These are phyloP conservation scores for Bombyx huttoni DNA, from an alignment of 2,888 invertebrate species.

Conservation along the genomic window DNA sequence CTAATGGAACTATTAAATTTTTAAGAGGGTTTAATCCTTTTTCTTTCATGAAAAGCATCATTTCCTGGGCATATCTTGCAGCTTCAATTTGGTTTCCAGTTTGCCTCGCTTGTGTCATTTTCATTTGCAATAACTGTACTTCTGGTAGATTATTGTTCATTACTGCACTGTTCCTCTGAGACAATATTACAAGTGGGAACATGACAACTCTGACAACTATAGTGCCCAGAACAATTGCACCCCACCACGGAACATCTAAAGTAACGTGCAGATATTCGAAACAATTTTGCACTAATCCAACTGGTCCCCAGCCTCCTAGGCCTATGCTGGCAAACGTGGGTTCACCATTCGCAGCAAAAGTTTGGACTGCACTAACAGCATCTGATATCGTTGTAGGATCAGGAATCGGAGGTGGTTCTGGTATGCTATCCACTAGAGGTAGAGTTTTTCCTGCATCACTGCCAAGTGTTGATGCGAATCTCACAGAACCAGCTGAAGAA, in stretches of 20 bases:
- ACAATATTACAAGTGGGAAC: conserved; percentile 88
- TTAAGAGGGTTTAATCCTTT: conserved; percentile 86
- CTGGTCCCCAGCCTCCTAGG: conserved; percentile 86
- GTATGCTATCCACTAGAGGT: conserved; percentile 43
- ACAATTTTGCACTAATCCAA: conserved; percentile 84
- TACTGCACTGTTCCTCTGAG: conserved; percentile 84
- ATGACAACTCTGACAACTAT: conserved; percentile 79
- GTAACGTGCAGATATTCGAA: conserved; percentile 89
- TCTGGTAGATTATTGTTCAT: conserved; percentile 91
- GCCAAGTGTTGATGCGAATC: conserved; percentile 43
- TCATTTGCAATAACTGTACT: conserved; percentile 83
- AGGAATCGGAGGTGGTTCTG: conserved; percentile 60
- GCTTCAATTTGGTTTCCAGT: conserved; percentile 86
- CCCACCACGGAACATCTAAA: conserved; percentile 94
- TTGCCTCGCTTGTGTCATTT: conserved; percentile 89
- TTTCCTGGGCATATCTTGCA: conserved; percentile 81
- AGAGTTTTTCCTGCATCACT: conserved; percentile 33
- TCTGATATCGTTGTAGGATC: conserved; percentile 36
- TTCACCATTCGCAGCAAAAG: conserved; percentile 75
- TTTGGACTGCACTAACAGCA: conserved; percentile 44
- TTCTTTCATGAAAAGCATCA: conserved; percentile 86
- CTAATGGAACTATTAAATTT: conserved; percentile 81
- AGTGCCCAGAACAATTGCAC: conserved; percentile 86
- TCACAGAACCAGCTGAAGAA: conserved; percentile 43
- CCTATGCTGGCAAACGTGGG: conserved; percentile 86